Conservation (phyloP, 2,797 vertebrate species). For the Channallabes apus region DNA sequence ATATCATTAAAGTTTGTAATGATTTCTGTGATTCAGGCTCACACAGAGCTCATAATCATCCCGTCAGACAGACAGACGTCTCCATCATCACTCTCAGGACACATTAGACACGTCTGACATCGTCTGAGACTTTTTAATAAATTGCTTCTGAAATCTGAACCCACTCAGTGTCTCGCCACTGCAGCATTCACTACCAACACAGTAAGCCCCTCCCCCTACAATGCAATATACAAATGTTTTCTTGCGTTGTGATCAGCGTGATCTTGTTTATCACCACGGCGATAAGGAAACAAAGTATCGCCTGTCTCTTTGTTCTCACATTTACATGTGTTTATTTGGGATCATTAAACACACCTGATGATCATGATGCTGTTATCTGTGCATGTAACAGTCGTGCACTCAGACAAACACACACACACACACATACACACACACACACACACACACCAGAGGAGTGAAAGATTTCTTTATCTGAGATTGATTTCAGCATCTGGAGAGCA, state of each 20-base stretch:
- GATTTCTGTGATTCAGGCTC: not conserved
- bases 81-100: not conserved
- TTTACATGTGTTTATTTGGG: not conserved
- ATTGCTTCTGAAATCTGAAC: not conserved
- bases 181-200: not conserved
- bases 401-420: not conserved
- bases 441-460: slow-evolving; percentile 43
- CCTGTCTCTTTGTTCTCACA: not conserved
- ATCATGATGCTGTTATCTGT: not conserved
- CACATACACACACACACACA: slow-evolving; percentile 4
- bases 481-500: slow-evolving; percentile 59
- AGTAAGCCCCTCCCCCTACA: not conserved
- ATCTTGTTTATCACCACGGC: not conserved
- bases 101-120: not conserved
- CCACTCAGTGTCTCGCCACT: not conserved
- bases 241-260: not conserved
- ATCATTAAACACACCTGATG: not conserved
- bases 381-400: not conserved
- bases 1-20: not conserved
- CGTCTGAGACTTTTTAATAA: not conserved
- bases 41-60: not conserved
- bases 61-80: not conserved
- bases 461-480: slow-evolving; percentile 63
- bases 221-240: not conserved
- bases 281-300: not conserved